Conservation (phyloP, 2,797 vertebrate species). For the Salmo trutta region DNA sequence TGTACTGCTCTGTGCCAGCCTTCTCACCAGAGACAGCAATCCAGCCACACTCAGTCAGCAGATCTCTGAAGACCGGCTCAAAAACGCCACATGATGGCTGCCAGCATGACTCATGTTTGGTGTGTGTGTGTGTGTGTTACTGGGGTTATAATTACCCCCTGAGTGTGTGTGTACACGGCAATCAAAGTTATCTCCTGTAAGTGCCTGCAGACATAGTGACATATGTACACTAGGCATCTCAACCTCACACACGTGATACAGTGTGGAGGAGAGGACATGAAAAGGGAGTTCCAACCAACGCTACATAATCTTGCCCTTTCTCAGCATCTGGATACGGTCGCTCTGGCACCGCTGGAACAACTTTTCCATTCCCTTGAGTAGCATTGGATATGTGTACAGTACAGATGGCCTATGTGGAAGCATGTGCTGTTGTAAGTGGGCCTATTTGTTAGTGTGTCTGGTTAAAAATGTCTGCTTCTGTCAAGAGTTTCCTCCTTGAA, state of each 20-base stretch:
- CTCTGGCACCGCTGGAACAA: slow-evolving; percentile 46
- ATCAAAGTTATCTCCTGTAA: not conserved
- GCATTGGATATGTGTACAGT: slow-evolving; percentile 18
- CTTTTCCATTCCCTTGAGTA: slow-evolving; percentile 17
- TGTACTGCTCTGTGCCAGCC: slow-evolving; percentile 33
- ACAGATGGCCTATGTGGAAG: not conserved
- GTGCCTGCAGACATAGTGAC: not conserved
- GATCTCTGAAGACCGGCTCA: slow-evolving; percentile 45
- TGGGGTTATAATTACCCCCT: slow-evolving; percentile 4
- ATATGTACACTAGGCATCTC: not conserved
- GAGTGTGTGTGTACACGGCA: slow-evolving; percentile 12
- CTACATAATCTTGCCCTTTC: not conserved
- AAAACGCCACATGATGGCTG: slow-evolving; percentile 48
- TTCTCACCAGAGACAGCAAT: slow-evolving; percentile 35
- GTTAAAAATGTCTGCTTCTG: not conserved
- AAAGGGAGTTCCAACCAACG: not conserved
- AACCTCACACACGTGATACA: not conserved
- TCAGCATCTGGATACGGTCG: slow-evolving; percentile 43
- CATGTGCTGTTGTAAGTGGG: too few relatives aligned
- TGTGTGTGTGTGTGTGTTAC: slow-evolving; percentile 35
- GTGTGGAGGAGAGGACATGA: not conserved
- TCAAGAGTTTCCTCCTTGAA: not conserved
- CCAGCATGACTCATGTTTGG: slow-evolving; percentile 30
- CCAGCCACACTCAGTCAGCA: slow-evolving; percentile 30
- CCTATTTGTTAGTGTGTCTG: not conserved